These are phyloP conservation scores for Eretmocerus hayati DNA, from an alignment of 2,888 invertebrate genomes.

Conservation along the genomic window DNA sequence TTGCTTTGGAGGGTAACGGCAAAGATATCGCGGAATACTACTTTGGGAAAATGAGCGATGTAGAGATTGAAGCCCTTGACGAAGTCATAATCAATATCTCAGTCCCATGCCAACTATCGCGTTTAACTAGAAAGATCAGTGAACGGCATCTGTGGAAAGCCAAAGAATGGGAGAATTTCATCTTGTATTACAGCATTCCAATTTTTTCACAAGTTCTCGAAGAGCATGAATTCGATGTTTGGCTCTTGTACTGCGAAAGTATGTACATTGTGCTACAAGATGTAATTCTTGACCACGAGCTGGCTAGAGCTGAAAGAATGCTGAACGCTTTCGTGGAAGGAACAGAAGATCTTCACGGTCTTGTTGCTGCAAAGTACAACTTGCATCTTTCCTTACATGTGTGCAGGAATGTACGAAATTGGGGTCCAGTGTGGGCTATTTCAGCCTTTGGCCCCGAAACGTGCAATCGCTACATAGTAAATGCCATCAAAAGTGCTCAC, in stretches of 20 bases:
- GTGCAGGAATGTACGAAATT: not conserved
- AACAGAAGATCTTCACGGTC: not conserved
- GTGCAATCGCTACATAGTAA: too few relatives aligned
- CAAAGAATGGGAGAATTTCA: constrained; percentile 3
- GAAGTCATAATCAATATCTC: not conserved
- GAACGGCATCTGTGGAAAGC: constrained; percentile 4
- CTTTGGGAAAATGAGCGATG: not conserved
- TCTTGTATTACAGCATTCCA: constrained; percentile 6
- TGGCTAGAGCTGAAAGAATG: constrained; percentile 6
- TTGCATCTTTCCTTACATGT: not conserved
- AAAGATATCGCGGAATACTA: not conserved
- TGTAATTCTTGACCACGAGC: not conserved
- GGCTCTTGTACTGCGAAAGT: constrained; percentile 8
- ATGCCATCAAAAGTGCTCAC: too few relatives aligned
- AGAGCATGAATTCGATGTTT: constrained; percentile 3
- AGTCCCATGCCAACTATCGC: constrained; percentile 5
- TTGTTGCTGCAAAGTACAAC: not conserved
- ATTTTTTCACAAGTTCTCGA: not conserved
- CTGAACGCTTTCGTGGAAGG: constrained; percentile 9
- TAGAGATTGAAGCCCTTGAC: not conserved
- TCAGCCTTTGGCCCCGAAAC: too few relatives aligned
- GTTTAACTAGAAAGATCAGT: not conserved
- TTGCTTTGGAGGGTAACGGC: constrained; percentile 5
- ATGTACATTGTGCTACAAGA: constrained; percentile 8
- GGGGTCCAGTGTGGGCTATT: too few relatives aligned